These are phyloP conservation scores for Nasonia oneida DNA, from an alignment of 2,888 invertebrate species.

Conservation along the genomic window DNA sequence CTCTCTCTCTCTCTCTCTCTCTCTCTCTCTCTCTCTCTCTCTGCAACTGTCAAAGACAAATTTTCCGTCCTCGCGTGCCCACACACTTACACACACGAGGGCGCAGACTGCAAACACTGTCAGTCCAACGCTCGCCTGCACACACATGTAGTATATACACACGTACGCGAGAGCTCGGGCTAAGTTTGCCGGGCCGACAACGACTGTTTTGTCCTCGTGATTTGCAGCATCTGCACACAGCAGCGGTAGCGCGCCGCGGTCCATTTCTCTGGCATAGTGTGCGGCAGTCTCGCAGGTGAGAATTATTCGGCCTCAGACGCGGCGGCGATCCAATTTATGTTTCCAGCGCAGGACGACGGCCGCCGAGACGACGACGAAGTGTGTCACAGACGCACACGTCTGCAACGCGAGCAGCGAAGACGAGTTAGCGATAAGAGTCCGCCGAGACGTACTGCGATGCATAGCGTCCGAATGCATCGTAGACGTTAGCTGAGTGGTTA, in stretches of 20 bases:
- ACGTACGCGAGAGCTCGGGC: background rate
- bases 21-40: too few species aligned
- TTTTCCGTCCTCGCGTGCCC: conserved; percentile 36
- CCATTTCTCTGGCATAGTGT: conserved; percentile 32
- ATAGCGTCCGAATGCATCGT: too few species aligned
- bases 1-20: background rate
- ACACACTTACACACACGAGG: background rate
- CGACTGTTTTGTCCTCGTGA: conserved; percentile 77
- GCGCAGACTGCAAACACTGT: conserved; percentile 17
- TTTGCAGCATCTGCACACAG: conserved; percentile 77
- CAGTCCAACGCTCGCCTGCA: conserved; percentile 8
- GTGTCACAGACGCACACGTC: background rate
- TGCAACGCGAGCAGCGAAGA: too few species aligned
- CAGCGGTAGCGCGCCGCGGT: conserved; percentile 69
- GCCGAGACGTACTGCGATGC: too few species aligned
- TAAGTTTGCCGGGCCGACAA: conserved; percentile 72
- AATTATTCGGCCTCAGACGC: conserved; percentile 72
- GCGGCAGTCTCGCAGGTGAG: conserved; percentile 63
- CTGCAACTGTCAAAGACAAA: conserved; percentile 48
- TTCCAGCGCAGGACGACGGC: conserved; percentile 25
- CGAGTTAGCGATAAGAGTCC: too few species aligned
- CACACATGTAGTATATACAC: background rate
- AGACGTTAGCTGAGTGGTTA: too few species aligned
- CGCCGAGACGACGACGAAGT: conserved; percentile 7
- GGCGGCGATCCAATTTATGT: conserved; percentile 70